These are phyloP conservation scores for Phycodurus eques DNA, from an alignment of 2,113 vertebrate genomes.

Conservation along the genomic window DNA sequence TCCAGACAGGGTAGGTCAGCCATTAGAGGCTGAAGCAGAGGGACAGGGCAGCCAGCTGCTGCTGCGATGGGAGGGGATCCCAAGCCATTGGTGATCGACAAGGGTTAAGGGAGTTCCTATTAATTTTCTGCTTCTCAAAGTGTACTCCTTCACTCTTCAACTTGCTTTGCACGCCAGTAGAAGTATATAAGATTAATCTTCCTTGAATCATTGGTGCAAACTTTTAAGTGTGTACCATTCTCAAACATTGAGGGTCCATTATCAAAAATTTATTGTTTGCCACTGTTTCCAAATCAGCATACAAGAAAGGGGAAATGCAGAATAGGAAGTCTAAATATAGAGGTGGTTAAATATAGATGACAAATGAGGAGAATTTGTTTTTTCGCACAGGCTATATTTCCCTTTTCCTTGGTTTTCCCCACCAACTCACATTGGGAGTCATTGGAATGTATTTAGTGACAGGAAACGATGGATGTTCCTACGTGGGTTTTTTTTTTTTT, in stretches of 20 bases:
- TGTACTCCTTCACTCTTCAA: slow-evolving; percentile 27
- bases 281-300: not conserved
- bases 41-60: slow-evolving; percentile 87
- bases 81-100: slow-evolving; percentile 22
- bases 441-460: slow-evolving; percentile 78
- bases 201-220: slow-evolving; percentile 2
- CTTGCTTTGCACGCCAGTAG: not conserved
- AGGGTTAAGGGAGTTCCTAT: slow-evolving; percentile 17
- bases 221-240: not conserved
- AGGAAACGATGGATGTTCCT: slow-evolving; percentile 75
- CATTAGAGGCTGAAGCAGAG: slow-evolving; percentile 77
- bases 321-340: slow-evolving; percentile 37
- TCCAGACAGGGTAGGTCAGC: slow-evolving; percentile 87
- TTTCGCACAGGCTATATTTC: slow-evolving; percentile 51
- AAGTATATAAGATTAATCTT: slow-evolving; percentile 13
- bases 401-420: slow-evolving; percentile 18
- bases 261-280: not conserved
- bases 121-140: slow-evolving; percentile 44
- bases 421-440: slow-evolving; percentile 35
- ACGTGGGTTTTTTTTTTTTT: slow-evolving; percentile 25
- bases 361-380: slow-evolving; percentile 48
- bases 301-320: slow-evolving; percentile 8
- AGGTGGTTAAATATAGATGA: slow-evolving; percentile 47
- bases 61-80: slow-evolving; percentile 53
- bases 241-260: not conserved